Conservation (phyloP, 2,888 invertebrate genomes). For the Scaptomyza caliginosa region DNA sequence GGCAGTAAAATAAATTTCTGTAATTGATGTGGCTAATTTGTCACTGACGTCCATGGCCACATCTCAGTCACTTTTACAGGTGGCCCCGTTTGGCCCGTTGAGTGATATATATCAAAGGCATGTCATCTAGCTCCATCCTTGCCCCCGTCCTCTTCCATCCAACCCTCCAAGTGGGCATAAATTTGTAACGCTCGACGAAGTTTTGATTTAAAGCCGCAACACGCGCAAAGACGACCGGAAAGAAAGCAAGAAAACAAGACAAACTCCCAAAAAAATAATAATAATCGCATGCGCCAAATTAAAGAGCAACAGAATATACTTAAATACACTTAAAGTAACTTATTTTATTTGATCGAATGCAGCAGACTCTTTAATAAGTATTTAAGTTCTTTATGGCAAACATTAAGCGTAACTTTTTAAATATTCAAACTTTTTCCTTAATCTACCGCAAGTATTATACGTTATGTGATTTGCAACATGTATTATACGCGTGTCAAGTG, state of each 20-base stretch:
- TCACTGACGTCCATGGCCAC: slow-evolving; percentile 69
- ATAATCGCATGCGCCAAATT: slow-evolving; percentile 72
- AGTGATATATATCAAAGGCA: slow-evolving; percentile 68
- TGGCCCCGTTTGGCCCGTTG: slow-evolving; percentile 52
- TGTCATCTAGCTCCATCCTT: slow-evolving; percentile 25
- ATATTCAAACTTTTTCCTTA: background rate
- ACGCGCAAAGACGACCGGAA: slow-evolving; percentile 38
- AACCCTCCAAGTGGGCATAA: slow-evolving; percentile 5
- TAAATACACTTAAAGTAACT: slow-evolving; percentile 6
- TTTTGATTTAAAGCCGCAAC: slow-evolving; percentile 65
- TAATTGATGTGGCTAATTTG: slow-evolving; percentile 80
- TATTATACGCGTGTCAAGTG: background rate
- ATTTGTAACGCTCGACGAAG: slow-evolving; percentile 50
- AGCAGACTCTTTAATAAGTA: slow-evolving; percentile 8
- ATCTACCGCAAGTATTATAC: background rate
- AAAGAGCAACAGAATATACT: slow-evolving; percentile 51
- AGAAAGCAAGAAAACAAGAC: background rate
- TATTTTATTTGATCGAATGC: background rate
- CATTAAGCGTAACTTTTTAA: no score
- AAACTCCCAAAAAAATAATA: background rate
- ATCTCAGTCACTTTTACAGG: slow-evolving; percentile 71
- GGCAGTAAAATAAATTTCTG: slow-evolving; percentile 73
- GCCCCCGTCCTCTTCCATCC: no score
- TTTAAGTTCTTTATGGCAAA: no score
- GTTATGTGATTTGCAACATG: background rate